These are phyloP conservation scores for Acanthurus tractus DNA, from an alignment of 2,797 vertebrate species.

Conservation along the genomic window DNA sequence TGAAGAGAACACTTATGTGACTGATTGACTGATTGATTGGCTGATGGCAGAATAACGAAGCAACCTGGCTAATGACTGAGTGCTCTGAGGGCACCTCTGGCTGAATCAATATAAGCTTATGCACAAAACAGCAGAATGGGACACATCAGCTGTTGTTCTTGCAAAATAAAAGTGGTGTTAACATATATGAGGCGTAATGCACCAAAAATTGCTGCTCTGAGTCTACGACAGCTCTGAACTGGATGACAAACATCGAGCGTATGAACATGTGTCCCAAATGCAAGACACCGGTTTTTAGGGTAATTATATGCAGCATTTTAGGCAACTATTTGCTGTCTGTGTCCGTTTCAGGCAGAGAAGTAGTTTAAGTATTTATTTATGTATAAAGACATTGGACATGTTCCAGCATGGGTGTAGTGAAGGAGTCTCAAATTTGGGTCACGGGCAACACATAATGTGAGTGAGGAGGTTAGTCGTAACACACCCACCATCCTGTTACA, in stretches of 20 bases:
- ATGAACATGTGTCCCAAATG: slow-evolving; percentile 64
- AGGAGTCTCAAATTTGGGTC: slow-evolving; percentile 69
- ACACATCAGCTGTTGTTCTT: slow-evolving; percentile 17
- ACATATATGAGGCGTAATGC: slow-evolving; percentile 1
- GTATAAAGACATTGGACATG: slow-evolving; percentile 1
- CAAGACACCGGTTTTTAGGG: slow-evolving; percentile 44
- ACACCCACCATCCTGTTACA: slow-evolving; percentile 86
- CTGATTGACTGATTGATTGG: slow-evolving; percentile 13
- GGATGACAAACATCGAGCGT: slow-evolving; percentile 38
- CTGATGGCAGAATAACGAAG: slow-evolving; percentile 56
- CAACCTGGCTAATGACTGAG: slow-evolving; percentile 20
- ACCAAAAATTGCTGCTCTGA: slow-evolving; percentile 41
- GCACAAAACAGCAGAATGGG: neutral
- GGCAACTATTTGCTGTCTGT: neutral
- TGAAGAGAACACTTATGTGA: slow-evolving; percentile 45
- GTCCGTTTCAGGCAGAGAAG: slow-evolving; percentile 5
- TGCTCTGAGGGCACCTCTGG: neutral
- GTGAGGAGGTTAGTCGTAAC: slow-evolving; percentile 69
- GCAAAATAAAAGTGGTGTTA: slow-evolving; percentile 10
- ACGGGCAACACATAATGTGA: slow-evolving; percentile 55
- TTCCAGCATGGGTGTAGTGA: neutral
- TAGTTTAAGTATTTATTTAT: slow-evolving; percentile 8
- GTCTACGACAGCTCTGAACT: slow-evolving; percentile 60
- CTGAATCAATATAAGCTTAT: neutral
- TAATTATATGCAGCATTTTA: neutral